phyloP scores from a whole-genome alignment of 2,113 vertebrate genomes.

The Pseudopipra pipra region DNA sequence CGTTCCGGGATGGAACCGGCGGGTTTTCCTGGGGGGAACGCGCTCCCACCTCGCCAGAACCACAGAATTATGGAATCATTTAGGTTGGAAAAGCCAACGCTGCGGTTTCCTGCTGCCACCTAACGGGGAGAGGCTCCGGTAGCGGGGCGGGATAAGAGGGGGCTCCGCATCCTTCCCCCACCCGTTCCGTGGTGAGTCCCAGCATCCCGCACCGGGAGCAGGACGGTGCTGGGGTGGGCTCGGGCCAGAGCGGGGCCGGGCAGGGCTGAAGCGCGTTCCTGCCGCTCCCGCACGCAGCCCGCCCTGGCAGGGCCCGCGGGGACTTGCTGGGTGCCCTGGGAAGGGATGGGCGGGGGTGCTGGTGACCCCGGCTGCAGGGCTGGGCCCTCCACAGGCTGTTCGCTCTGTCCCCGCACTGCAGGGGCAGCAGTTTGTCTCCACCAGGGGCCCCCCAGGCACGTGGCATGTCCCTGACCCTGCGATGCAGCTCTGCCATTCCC shows the following conservation, averaged over 20 bases:
- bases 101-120: constrained; percentile 53
- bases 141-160: accelerated
- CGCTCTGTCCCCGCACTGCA: accelerated
- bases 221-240: not conserved
- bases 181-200: not conserved
- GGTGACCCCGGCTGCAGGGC: not conserved
- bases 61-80: not conserved
- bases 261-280: accelerated
- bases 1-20: accelerated
- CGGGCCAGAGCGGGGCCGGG: accelerated
- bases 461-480: accelerated
- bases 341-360: accelerated
- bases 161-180: not conserved
- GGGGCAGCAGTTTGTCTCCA: not conserved
- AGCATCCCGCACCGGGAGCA: not conserved
- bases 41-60: not conserved
- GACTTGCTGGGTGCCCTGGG: no score
- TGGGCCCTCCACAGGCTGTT: not conserved
- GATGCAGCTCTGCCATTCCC: accelerated
- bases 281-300: not conserved
- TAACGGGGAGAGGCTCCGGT: not conserved
- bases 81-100: not conserved
- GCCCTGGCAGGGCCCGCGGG: accelerated
- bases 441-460: not conserved
- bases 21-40: not conserved